Conservation (phyloP, 2,113 vertebrate genomes). For the Ctenomys sociabilis region DNA sequence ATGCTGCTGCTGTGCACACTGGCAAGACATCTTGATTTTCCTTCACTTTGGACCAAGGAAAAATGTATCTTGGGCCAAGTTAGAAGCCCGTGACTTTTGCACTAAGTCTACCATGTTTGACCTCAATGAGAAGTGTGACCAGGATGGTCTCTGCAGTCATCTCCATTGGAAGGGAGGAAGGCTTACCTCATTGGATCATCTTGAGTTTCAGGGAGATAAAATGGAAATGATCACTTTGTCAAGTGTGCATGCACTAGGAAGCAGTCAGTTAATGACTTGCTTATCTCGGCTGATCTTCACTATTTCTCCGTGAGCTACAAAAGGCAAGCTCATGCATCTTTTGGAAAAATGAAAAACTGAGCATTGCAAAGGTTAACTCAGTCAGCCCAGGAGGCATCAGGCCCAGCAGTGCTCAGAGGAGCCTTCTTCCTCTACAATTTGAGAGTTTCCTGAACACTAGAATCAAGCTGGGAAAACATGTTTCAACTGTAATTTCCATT, state of each 20-base stretch:
- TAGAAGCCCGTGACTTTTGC: not conserved
- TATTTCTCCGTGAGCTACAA: not conserved
- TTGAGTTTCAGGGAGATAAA: not conserved
- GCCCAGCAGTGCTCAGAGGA: not conserved
- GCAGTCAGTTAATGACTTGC: not conserved
- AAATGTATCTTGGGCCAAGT: not conserved
- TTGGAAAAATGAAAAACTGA: not conserved
- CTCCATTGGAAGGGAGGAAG: not conserved
- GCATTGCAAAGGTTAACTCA: not conserved
- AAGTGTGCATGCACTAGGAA: not conserved
- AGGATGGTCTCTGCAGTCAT: accelerated
- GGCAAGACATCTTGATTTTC: not conserved
- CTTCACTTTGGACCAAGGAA: too few relatives aligned
- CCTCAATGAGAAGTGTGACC: not conserved
- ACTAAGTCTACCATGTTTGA: not conserved
- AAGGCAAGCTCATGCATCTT: not conserved
- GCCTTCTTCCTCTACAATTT: not conserved
- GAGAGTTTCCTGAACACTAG: not conserved
- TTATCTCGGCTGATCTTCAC: not conserved
- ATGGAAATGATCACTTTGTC: not conserved
- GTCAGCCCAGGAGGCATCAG: not conserved
- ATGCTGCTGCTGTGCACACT: accelerated
- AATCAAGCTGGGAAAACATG: not conserved
- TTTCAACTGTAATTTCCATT: not conserved
- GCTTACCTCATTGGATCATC: not conserved